Percentiles rank a stretch among this genome's conserved stretches.
phyloP scores from a whole-genome alignment of 2,888 invertebrate species.

The Rhimphoctona megacephalus region DNA sequence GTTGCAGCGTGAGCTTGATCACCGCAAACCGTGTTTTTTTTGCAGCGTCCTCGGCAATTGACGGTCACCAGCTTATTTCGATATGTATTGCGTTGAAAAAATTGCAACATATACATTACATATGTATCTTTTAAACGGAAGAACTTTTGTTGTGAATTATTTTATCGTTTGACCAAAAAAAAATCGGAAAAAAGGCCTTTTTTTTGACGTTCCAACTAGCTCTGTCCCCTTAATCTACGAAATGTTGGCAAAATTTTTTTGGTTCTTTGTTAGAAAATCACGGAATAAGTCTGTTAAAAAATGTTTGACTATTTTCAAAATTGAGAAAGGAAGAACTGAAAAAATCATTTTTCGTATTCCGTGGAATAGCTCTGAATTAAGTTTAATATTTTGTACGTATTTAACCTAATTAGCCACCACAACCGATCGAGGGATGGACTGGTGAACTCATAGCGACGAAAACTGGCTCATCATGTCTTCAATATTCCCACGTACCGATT shows the following conservation, averaged over 20 bases:
- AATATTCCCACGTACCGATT: constrained; percentile 75
- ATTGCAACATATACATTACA: too few species aligned
- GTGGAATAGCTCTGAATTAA: not conserved
- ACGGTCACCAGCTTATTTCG: too few species aligned
- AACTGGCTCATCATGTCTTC: constrained; percentile 77
- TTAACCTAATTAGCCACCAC: constrained; percentile 75
- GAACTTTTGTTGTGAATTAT: too few species aligned
- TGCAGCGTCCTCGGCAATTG: too few species aligned
- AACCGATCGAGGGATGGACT: constrained; percentile 74
- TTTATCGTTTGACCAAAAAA: too few species aligned
- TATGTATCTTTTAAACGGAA: too few species aligned
- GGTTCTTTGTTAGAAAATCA: too few species aligned
- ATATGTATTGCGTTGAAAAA: too few species aligned
- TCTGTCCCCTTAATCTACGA: not conserved
- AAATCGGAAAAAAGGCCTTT: too few species aligned
- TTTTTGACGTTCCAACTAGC: too few species aligned
- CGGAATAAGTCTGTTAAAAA: not conserved
- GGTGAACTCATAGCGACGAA: constrained; percentile 79
- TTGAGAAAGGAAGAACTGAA: not conserved
- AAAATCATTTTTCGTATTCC: not conserved
- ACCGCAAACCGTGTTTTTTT: too few species aligned
- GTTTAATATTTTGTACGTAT: not conserved
- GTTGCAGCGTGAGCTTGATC: too few species aligned
- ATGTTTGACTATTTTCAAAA: not conserved
- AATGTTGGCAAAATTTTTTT: not conserved